Base-by-base conservation (phyloP, 2,888 invertebrate species). In the Hydrotaea diabolus region DNA sequence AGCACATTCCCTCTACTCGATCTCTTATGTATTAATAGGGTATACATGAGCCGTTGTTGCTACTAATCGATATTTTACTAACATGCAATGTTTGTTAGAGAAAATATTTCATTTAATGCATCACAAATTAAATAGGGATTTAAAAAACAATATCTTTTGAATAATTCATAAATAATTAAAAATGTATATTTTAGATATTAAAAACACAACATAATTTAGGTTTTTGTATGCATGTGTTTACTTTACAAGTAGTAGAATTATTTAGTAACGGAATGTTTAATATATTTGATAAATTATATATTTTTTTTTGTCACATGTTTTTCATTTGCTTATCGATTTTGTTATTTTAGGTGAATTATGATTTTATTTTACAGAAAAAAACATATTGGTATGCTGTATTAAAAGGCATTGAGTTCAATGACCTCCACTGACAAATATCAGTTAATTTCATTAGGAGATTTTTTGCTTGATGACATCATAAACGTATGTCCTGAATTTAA, bases 81-180 rank as follows among this genome's bases (percentile, higher is more conserved):
- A 26, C 26, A 23, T 59, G 13, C 26, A 15, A 62, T 62, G 15
- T 31, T 36, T 31, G 17, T 31, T 36, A n/a, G 15, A n/a, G 17
- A 62, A 62, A 31, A 62, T 62, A 62, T 62, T 62, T 62, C n/a
- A 62, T 31, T 62, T 19, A 21, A 23, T 69, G 39, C 15, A 11
- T 15, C 43, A 43, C 2, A 23, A 43, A 15, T 46, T 69, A 69
- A 69, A 17, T 69, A 46, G 69, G 11, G 69, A 43, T 43, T 59
- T 46, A 46, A 69, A 46, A 66, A 43, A 36, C 36, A 17, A 19
- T 46, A 23, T 46, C 21, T 46, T 49, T 69, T 23, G 46, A 43
- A 69, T 69, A 69, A 69, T 46, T 19, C 17, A 43, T 39, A 19
- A 46, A 23, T 69, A 69, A 69, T 69, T 69, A 23, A 69, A 69